These are phyloP conservation scores for Endotricha flammealis DNA, from an alignment of 2,888 invertebrate species.

Conservation along the genomic window DNA sequence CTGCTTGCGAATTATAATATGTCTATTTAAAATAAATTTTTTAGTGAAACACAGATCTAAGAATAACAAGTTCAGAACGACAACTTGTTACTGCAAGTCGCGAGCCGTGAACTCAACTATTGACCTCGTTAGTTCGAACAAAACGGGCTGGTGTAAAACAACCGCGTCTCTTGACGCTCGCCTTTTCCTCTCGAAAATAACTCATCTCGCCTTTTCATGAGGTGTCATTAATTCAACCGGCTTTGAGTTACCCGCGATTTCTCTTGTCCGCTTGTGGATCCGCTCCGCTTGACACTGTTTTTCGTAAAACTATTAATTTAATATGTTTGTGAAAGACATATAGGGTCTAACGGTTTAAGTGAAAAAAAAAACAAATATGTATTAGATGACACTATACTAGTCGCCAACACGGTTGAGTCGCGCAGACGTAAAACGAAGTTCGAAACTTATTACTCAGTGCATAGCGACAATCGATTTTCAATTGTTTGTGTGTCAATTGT, in stretches of 20 bases:
- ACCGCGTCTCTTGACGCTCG: constrained; percentile 66
- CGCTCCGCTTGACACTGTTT: constrained; percentile 41
- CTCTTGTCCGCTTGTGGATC: constrained; percentile 19
- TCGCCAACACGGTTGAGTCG: too few species aligned
- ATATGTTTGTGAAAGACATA: too few species aligned
- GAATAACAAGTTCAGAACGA: constrained; percentile 21
- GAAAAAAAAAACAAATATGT: too few species aligned
- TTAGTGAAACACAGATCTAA: constrained; percentile 17
- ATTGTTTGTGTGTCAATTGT: too few species aligned
- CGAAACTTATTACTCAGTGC: too few species aligned
- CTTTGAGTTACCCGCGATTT: constrained; percentile 33
- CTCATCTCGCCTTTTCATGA: constrained; percentile 73
- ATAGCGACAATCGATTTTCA: too few species aligned
- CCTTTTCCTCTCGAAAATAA: constrained; percentile 77
- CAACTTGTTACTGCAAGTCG: constrained; percentile 47
- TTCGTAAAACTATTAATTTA: too few species aligned
- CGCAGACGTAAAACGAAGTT: too few species aligned
- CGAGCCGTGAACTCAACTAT: constrained; percentile 56
- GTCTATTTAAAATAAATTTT: too few species aligned
- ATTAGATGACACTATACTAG: too few species aligned
- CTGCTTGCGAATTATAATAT: too few species aligned
- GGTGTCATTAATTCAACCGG: constrained; percentile 69
- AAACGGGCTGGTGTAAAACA: constrained; percentile 67
- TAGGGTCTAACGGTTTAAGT: too few species aligned
- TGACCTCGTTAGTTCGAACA: constrained; percentile 75